Percentiles rank a stretch among this genome's conserved stretches.
Evolutionary conservation across 2,888 invertebrate genomes (phyloP).

Genomic region (Tachystola acroxantha): DNA sequence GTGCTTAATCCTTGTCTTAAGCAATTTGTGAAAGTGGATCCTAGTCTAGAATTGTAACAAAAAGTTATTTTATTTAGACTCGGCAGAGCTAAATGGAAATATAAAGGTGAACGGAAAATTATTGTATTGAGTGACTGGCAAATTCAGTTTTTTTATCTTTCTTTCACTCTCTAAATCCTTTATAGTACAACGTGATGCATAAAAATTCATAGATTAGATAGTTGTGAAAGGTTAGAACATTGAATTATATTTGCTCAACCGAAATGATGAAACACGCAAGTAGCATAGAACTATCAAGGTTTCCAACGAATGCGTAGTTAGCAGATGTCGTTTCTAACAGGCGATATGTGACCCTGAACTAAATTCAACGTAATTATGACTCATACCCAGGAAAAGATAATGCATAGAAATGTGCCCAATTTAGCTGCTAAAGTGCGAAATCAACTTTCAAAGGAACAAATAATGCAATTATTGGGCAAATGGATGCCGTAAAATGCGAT

Average conservation of each 20-base stretch:
- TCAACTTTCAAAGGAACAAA: background rate
- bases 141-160: no score
- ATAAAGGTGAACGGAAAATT: no score
- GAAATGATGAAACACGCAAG: background rate
- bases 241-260: background rate
- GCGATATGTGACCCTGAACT: conserved; percentile 20
- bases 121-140: no score
- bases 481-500: conserved; percentile 1
- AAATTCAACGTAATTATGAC: conserved; percentile 22
- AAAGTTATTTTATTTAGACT: no score
- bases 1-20: no score
- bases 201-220: no score
- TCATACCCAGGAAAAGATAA: conserved; percentile 19
- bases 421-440: background rate
- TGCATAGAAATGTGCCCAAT: background rate
- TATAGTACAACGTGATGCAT: no score
- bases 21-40: no score
- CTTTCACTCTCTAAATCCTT: no score
- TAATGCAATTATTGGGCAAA: background rate
- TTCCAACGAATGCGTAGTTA: conserved; percentile 17
- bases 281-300: conserved; percentile 6
- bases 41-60: no score
- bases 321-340: conserved; percentile 8
- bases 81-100: no score
- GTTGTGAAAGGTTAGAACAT: no score